Percentiles rank a stretch among this genome's conserved stretches.
Evolutionary conservation across 1,140 invertebrate genomes (phyloP).

Genomic region (Rhyacophila brunnea): DNA sequence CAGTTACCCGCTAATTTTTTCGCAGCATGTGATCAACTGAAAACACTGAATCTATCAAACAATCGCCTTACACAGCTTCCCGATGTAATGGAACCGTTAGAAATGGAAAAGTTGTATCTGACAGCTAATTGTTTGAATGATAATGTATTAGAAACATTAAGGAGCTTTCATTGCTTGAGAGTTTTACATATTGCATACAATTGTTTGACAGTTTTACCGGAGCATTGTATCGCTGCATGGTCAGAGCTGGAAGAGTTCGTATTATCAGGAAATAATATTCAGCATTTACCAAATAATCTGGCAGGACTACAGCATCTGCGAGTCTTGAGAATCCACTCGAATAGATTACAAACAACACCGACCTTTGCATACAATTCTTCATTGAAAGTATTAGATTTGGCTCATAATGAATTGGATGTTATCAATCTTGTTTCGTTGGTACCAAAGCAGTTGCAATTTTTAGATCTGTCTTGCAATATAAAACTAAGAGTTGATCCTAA

Average conservation of each 20-base stretch:
- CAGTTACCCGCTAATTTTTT: slow-evolving; percentile 74
- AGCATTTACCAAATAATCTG: slow-evolving; percentile 74
- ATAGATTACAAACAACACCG: slow-evolving; percentile 71
- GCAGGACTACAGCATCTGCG: slow-evolving; percentile 68
- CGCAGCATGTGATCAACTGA: slow-evolving; percentile 66
- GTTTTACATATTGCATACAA: slow-evolving; percentile 79
- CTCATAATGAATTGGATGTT: slow-evolving; percentile 78
- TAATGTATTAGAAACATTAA: slow-evolving; percentile 66
- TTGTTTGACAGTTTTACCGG: slow-evolving; percentile 68
- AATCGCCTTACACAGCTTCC: slow-evolving; percentile 71
- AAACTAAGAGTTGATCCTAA: slow-evolving; percentile 77
- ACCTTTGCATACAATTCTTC: slow-evolving; percentile 70
- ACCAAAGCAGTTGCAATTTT: slow-evolving; percentile 77
- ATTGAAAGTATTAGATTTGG: slow-evolving; percentile 78
- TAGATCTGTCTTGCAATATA: slow-evolving; percentile 81
- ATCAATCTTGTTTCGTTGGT: slow-evolving; percentile 74
- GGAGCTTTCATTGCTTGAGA: slow-evolving; percentile 64
- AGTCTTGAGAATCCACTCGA: slow-evolving; percentile 79
- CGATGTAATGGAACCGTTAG: slow-evolving; percentile 54
- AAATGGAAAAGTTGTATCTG: slow-evolving; percentile 72
- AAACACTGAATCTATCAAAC: slow-evolving; percentile 74
- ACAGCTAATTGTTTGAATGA: slow-evolving; percentile 77
- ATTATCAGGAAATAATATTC: slow-evolving; percentile 77
- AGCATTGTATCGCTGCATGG: slow-evolving; percentile 74
- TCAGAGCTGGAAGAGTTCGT: slow-evolving; percentile 77